Evolutionary conservation across 1,140 invertebrate species (phyloP), one percentile per base, ranked within the genome.

Genomic region (Cecropterus lyciades): DNA sequence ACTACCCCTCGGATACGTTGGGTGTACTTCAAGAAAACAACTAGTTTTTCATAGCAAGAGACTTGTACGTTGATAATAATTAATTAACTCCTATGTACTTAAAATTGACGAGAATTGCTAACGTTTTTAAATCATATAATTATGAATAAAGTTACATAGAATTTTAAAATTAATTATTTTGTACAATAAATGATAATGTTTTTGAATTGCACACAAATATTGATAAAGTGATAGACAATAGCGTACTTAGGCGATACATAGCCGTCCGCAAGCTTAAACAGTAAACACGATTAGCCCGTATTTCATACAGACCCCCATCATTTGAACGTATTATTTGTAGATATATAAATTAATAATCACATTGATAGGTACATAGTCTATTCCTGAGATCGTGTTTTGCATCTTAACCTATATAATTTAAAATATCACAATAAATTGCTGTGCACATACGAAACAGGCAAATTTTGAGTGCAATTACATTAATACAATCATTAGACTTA

Each of bases 391-490:
- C 85, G 80, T 89, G 82, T 85, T 84, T 84, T 87, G 87, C 83
- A 76, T 77, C 89, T 90, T 92, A 92, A 77, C 74, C 89, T 91
- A 89, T 81, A 87, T 79, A 89, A 87, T 92, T 91, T 87, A 92
- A 91, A 92, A 92, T 92, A 92, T 92, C 88, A 92, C 89, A 91
- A 89, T 92, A 91, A 92, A 92, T 92, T 91, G 85, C 85, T 82
- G 89, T 92, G 89, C 89, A 91, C 82, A 91, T 92, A 92, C 85
- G 87, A 88, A 91, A 92, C 88, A 89, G 89, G 87, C 88, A 91
- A 92, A 92, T 90, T 85, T 92, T 89, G 82, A 85, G 89, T 92
- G 89, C 89, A 92, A 85, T 87, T 92, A 91, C 81, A 82, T 86
- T 89, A 84, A 57, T 33, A 84, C 86, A 79, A 82, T 81, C 75